Evolutionary conservation across 2,113 vertebrate species (phyloP).

Genomic region (Phrynosoma blainvillii): DNA sequence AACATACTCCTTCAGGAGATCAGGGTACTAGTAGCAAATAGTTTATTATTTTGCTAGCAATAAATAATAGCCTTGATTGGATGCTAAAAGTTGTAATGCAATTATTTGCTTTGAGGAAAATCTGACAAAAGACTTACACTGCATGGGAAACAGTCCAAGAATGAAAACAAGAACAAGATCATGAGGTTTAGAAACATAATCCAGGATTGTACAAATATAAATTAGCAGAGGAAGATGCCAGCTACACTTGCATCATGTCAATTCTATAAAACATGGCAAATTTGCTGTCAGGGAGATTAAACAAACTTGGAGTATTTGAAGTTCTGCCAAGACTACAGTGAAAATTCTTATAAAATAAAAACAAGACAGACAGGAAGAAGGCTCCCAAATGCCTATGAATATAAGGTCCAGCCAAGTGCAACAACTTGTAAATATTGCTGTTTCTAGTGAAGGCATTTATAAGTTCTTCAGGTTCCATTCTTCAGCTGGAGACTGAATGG

Average conservation of each 20-base stretch:
- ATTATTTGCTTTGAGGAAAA: neutral
- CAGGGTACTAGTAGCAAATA: conserved; percentile 1
- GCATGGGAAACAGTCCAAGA: conserved; percentile 1
- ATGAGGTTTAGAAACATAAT: neutral
- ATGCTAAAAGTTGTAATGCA: neutral
- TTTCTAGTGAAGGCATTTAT: conserved; percentile 3
- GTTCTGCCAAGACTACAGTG: neutral
- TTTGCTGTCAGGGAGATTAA: conserved; percentile 14
- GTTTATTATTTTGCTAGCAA: neutral
- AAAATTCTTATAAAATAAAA: neutral
- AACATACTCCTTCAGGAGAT: conserved; percentile 10
- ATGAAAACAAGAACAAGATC: conserved; percentile 19
- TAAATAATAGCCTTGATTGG: conserved; percentile 3
- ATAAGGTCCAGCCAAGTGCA: conserved; percentile 17
- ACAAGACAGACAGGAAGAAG: neutral
- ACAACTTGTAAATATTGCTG: conserved; percentile 23
- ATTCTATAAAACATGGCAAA: neutral
- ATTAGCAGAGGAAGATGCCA: neutral
- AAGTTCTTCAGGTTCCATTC: neutral
- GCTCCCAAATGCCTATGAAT: neutral
- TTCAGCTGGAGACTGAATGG: neutral
- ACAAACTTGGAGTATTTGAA: neutral
- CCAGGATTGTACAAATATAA: neutral
- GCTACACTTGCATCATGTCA: neutral
- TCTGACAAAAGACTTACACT: neutral